Conservation (phyloP, 2,113 vertebrate species). For the Xiphophorus couchianus region DNA sequence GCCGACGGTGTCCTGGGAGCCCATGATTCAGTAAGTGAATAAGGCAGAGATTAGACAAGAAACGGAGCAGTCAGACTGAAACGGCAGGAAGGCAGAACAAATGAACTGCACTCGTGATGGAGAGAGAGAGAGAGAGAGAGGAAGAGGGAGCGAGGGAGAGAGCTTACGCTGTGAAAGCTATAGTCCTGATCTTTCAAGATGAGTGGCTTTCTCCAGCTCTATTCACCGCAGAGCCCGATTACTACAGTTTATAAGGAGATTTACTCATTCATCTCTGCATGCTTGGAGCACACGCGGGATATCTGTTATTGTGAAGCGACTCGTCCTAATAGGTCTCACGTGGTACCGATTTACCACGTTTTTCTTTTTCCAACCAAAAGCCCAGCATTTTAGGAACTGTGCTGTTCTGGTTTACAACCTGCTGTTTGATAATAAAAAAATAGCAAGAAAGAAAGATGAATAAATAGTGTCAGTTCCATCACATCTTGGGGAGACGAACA, state of each 20-base stretch:
- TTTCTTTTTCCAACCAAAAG: neutral
- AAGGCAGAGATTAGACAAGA: slow-evolving; percentile 74
- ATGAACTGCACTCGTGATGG: slow-evolving; percentile 67
- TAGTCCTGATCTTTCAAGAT: slow-evolving; percentile 70
- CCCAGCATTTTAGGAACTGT: slow-evolving; percentile 7
- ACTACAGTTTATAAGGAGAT: slow-evolving; percentile 67
- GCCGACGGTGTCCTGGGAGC: slow-evolving; percentile 18
- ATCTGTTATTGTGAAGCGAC: slow-evolving; percentile 20
- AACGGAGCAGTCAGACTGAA: slow-evolving; percentile 66
- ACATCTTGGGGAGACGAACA: neutral
- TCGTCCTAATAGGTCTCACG: slow-evolving; percentile 22
- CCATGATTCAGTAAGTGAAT: slow-evolving; percentile 73
- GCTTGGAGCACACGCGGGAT: slow-evolving; percentile 29
- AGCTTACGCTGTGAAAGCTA: slow-evolving; percentile 59
- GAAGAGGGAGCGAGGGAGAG: slow-evolving; percentile 20
- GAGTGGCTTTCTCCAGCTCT: slow-evolving; percentile 49
- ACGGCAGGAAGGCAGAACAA: slow-evolving; percentile 69
- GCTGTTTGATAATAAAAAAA: neutral
- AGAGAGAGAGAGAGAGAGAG: slow-evolving; percentile 4
- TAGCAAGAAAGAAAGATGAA: too few relatives aligned
- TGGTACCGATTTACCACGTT: slow-evolving; percentile 5
- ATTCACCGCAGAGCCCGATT: slow-evolving; percentile 56
- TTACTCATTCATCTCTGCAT: slow-evolving; percentile 57
- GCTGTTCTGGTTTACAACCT: slow-evolving; percentile 5
- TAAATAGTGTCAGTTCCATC: neutral